Evolutionary conservation across 2,888 invertebrate species (phyloP).

Genomic region (Dexiosoma caninum): DNA sequence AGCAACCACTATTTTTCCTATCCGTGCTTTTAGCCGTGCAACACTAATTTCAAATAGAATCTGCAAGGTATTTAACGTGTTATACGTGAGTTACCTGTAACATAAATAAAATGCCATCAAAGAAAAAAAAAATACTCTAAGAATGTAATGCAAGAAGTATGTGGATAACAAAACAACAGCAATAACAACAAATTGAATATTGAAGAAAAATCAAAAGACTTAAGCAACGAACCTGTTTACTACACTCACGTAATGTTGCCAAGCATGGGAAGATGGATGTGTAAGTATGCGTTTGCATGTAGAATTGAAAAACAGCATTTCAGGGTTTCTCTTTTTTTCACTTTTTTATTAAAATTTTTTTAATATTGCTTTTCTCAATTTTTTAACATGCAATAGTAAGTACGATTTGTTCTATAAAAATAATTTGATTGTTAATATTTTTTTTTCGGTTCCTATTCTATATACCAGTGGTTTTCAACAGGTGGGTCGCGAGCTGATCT

Average conservation of each 20-base stretch:
- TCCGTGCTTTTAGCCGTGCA: too few species aligned
- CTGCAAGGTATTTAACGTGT: too few species aligned
- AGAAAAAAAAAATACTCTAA: conserved; percentile 18
- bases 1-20: too few species aligned
- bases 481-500: too few species aligned
- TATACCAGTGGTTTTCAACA: too few species aligned
- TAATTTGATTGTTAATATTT: too few species aligned
- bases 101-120: not conserved
- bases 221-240: conserved; percentile 58
- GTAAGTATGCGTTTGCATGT: not conserved
- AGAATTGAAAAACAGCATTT: conserved; percentile 29
- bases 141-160: conserved; percentile 36
- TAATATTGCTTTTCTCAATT: not conserved
- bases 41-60: too few species aligned
- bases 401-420: not conserved
- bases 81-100: too few species aligned
- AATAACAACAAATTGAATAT: conserved; percentile 1
- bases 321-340: conserved; percentile 34
- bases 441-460: too few species aligned
- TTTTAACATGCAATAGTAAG: not conserved
- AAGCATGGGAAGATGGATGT: not conserved
- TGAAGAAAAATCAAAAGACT: conserved; percentile 56
- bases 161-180: not conserved
- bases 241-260: conserved; percentile 44
- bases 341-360: not conserved